Conservation (phyloP, 1,140 invertebrate species). For the Brachionus rubens region DNA sequence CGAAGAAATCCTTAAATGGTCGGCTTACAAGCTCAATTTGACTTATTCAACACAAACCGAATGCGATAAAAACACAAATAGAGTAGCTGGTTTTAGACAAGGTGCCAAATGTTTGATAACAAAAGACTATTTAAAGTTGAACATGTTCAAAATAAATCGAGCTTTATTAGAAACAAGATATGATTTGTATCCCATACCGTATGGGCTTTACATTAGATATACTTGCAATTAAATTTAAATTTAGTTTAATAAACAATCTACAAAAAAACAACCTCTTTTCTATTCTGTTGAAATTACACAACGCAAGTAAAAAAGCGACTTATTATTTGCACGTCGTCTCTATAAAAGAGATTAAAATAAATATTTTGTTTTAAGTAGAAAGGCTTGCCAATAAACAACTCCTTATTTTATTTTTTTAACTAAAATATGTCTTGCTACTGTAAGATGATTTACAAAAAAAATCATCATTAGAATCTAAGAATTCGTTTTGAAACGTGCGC, state of each 20-base stretch:
- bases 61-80: background rate
- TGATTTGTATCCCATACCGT: constrained; percentile 40
- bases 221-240: constrained; percentile 30
- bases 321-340: no score
- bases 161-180: background rate
- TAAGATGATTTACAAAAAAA: no score
- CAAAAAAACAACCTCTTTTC: background rate
- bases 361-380: no score
- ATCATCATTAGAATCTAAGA: no score
- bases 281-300: background rate
- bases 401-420: no score
- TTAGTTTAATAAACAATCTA: background rate
- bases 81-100: constrained; percentile 11
- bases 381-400: no score
- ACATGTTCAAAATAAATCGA: constrained; percentile 40
- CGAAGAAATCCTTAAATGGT: constrained; percentile 15
- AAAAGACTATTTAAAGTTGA: background rate
- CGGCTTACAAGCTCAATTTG: background rate
- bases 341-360: no score
- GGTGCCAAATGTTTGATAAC: constrained; percentile 19
- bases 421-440: no score
- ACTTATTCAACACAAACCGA: constrained; percentile 11
- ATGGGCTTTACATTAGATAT: constrained; percentile 24
- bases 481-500: no score
- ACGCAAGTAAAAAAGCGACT: no score